These are phyloP conservation scores for Slavum lentiscoides DNA, from an alignment of 2,888 invertebrate genomes.

Conservation along the genomic window DNA sequence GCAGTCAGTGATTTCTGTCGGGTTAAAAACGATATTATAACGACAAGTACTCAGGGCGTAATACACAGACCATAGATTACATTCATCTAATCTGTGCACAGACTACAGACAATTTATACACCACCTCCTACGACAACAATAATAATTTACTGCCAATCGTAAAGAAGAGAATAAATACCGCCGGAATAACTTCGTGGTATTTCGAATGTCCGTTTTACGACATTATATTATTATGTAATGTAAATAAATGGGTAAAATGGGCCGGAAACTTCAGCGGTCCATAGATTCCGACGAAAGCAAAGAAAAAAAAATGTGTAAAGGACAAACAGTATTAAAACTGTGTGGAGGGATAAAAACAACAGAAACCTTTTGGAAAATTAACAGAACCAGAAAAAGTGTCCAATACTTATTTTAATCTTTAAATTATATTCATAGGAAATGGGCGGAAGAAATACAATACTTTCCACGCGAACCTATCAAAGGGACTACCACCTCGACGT, in stretches of 20 bases:
- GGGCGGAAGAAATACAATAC: background rate
- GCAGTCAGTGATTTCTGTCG: no score
- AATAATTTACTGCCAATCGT: background rate
- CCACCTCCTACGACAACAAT: no score
- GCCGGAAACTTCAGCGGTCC: no score
- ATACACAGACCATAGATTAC: no score
- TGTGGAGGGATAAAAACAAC: background rate
- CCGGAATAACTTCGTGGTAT: slow-evolving; percentile 15
- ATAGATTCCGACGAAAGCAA: no score
- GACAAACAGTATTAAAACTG: no score
- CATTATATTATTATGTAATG: background rate
- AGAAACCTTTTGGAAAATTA: slow-evolving; percentile 24
- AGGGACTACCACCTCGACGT: no score
- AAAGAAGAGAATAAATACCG: background rate
- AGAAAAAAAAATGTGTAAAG: no score
- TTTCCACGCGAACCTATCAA: background rate
- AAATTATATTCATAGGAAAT: background rate
- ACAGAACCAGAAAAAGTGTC: slow-evolving; percentile 10
- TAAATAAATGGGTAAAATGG: background rate
- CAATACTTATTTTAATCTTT: background rate
- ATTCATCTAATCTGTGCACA: background rate
- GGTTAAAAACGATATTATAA: no score
- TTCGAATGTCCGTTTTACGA: slow-evolving; percentile 24
- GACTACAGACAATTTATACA: background rate
- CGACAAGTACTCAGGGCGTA: no score